Evolutionary conservation across 2,888 invertebrate species (phyloP), one percentile per base, ranked within the genome.

Genomic region (Cremastinae sp.): DNA sequence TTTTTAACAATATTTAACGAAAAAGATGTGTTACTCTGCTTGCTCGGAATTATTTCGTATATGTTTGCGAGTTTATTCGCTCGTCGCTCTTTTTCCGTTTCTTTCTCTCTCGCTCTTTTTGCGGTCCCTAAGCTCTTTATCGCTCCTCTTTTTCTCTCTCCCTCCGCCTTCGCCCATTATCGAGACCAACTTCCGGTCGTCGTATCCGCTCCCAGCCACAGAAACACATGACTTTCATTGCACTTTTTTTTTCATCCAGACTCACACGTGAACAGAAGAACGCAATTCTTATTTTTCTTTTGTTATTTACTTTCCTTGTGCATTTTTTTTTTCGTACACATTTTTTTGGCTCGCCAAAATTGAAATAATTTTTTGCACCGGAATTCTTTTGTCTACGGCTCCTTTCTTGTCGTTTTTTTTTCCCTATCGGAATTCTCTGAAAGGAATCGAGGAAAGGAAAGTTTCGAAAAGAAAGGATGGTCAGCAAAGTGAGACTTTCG

Each of bases 171-270:
- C 47, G 68, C 54, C 64, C 58, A 73, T 76, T 76, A 76, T 76
- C 76, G 76, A 64, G 64, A 59, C 64, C 59, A 53, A 64, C 76
- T 69, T 76, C 76, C 76, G 76, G 34, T 64, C 68, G 64, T 36
- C 72, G 59, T 76, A 76, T 76, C 76, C 76, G 76, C 73, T 76
- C 73, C 38, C 73, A 76, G 64, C 72, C 51, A 36, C 34, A 54
- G 65, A 54, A 53, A 45, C 54, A 34, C 47, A 56, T 54, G 47
- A 66, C 34, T 49, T 47, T 4, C 14, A 28, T 49, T 16, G 58
- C 47, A 58, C 56, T 22, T 59, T 69, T 43, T 18, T 9, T 51
- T 12, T 20, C 41, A 9, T 14, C 12, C 45, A 41, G 1, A 18
- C 16, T 5, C 38, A 12, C 45, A 47, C 66, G 38, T 54, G 53